Conservation (phyloP, 2,888 invertebrate species). For the Xestia c-nigrum region DNA sequence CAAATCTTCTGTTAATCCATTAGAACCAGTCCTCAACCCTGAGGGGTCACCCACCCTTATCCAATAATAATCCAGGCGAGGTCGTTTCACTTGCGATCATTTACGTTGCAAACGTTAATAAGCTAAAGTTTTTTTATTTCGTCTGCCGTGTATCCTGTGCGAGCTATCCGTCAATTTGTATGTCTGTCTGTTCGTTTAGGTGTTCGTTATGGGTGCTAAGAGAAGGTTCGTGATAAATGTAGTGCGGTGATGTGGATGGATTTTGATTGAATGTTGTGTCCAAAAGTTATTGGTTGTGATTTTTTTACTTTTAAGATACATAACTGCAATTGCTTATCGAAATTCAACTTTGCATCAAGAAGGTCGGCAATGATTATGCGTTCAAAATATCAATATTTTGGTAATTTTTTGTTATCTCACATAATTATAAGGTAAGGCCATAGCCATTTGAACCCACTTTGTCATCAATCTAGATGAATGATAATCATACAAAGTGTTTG, state of each 20-base stretch:
- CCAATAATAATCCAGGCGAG: conserved; percentile 73
- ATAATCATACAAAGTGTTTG: not conserved
- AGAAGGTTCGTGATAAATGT: conserved; percentile 12
- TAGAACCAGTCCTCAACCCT: conserved; percentile 59
- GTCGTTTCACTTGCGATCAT: conserved; percentile 80
- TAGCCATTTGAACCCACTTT: not conserved
- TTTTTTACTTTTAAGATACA: not conserved
- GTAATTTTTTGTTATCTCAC: not conserved
- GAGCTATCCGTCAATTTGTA: conserved; percentile 79
- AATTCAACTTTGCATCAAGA: not conserved
- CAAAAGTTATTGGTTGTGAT: not conserved
- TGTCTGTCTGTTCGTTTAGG: conserved; percentile 61
- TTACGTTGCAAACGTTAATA: conserved; percentile 71
- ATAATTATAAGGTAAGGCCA: not conserved
- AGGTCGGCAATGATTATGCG: not conserved
- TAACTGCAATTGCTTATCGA: not conserved
- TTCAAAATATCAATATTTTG: not conserved
- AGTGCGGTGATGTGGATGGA: not conserved
- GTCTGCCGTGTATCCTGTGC: conserved; percentile 84
- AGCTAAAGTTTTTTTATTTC: conserved; percentile 74
- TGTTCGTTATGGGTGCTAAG: conserved; percentile 42
- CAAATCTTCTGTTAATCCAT: not conserved
- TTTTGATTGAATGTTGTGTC: not conserved
- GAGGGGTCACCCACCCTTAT: conserved; percentile 78
- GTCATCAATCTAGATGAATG: not conserved